Conservation (phyloP, 2,113 vertebrate species). For the Catharus bicknelli region DNA sequence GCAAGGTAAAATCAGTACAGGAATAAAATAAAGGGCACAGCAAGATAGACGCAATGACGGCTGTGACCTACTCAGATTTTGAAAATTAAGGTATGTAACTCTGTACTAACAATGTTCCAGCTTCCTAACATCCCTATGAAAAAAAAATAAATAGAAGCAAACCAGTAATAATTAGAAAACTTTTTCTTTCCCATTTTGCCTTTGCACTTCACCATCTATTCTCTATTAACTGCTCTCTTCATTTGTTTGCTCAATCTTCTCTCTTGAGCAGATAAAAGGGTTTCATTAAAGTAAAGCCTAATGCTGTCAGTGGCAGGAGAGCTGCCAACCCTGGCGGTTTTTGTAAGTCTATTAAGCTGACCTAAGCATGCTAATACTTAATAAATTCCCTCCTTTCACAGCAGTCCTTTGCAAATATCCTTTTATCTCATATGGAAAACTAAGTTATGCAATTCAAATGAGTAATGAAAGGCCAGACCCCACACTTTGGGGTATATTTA, state of each 20-base stretch:
- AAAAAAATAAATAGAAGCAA: background rate
- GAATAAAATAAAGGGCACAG: background rate
- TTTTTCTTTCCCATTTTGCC: background rate
- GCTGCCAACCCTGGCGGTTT: background rate
- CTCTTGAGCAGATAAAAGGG: conserved; percentile 31
- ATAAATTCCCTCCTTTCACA: conserved; percentile 2
- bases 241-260: conserved; percentile 33
- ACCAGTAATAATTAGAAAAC: background rate
- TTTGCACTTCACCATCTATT: background rate
- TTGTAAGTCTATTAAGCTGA: conserved; percentile 21
- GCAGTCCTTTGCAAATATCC: background rate
- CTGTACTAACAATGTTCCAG: background rate
- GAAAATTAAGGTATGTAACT: background rate
- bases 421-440: background rate
- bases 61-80: background rate
- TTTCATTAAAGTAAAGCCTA: conserved; percentile 54
- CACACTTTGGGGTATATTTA: background rate
- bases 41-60: background rate
- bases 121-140: background rate
- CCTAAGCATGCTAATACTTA: conserved; percentile 28
- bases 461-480: background rate
- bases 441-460: background rate
- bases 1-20: background rate
- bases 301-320: conserved; percentile 27
- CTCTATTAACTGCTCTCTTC: conserved; percentile 35